Evolutionary conservation across 2,797 vertebrate species (phyloP).

Genomic region (Sarcophilus harrisii): DNA sequence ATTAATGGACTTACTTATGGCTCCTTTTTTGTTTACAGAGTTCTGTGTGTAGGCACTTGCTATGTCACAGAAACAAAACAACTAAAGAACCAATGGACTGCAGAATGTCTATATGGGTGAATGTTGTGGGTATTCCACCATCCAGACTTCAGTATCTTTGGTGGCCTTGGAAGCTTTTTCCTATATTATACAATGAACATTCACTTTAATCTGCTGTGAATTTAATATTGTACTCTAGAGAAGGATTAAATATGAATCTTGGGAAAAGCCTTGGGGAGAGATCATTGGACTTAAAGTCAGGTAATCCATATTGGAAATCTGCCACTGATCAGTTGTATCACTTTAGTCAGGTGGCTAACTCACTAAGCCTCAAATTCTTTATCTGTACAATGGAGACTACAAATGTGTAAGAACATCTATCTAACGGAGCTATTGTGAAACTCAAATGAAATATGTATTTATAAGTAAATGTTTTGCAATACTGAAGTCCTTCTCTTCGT

Average conservation of each 20-base stretch:
- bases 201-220: background rate
- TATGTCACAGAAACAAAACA: background rate
- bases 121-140: background rate
- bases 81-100: background rate
- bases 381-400: background rate
- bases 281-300: background rate
- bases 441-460: background rate
- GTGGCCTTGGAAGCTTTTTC: background rate
- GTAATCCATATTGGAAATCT: background rate
- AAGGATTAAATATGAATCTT: background rate
- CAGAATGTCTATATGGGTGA: background rate
- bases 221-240: background rate
- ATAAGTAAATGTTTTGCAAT: background rate
- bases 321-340: background rate
- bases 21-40: background rate
- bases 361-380: background rate
- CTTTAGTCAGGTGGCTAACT: background rate
- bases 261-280: background rate
- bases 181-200: background rate
- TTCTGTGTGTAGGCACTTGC: background rate
- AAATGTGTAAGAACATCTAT: background rate
- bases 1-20: background rate
- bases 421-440: background rate
- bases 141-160: background rate
- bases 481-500: background rate